Base-by-base conservation (phyloP, 2,797 vertebrate species). In the Acrossocheilus fasciatus region DNA sequence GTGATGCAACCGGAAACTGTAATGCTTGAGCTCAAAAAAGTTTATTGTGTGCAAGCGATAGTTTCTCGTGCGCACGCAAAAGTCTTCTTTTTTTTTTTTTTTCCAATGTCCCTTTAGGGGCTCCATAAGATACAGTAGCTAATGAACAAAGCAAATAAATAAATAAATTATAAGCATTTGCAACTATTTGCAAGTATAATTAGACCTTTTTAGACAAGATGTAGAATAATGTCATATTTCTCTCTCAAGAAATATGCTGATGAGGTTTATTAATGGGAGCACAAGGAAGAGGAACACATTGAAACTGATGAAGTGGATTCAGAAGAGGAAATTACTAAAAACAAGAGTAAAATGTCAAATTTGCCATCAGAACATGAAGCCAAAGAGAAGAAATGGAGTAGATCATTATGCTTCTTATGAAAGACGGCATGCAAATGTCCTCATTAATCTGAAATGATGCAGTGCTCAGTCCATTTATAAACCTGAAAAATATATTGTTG, bases 231-330 rank as follows among this genome's bases (percentile, higher is more conserved):
- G 26, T 34, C 18, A 69, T 45, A 36, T 59, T 78, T 85, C 43
- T 66, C 30, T 41, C 57, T 66, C 75, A 30, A 78, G 62, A 57
- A 69, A 77, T 78, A 78, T 84, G 74, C 30, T 78, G 83, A 75
- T 84, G 23, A 85, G 47, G 39, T 69, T 79, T 59, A 85, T 77
- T 85, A 78, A 85, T 85, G 64, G 39, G 75, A 81, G 30, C 64
- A 52, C 43, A 23, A 69, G 45, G 47, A 81, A n/a, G 43, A 64
- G 45, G 36, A 45, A 70, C 64, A 57, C 75, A 68, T 2, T 34
- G 64, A 70, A 85, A 54, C 47, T 57, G 64, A 70, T 85, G 64
- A 84, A 77, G 64, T 85, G 36, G 47, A 52, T 45, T 85, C 23
- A 69, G 75, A 26, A 39, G 62, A 78, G 74, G 64, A 70, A 79